Conservation (phyloP, 2,888 invertebrate genomes). For the Leucoptera coffeella region DNA sequence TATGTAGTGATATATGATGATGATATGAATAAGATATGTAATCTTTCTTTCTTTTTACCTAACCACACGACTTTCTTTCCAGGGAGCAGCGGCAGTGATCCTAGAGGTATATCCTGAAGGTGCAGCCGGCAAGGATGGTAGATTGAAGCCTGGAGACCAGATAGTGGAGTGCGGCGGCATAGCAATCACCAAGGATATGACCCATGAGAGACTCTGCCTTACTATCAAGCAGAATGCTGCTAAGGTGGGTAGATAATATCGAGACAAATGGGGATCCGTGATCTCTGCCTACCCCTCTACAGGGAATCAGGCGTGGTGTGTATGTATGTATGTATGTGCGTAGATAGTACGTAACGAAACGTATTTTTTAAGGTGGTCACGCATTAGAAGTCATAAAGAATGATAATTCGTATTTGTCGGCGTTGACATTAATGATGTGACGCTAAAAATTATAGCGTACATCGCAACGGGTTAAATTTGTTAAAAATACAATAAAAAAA, state of each 20-base stretch:
- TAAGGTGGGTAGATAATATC: conserved; percentile 18
- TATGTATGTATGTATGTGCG: not conserved
- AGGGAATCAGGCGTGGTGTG: not conserved
- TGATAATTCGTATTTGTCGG: too few species aligned
- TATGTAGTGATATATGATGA: too few species aligned
- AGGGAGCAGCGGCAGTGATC: conserved; percentile 82
- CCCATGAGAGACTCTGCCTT: conserved; percentile 77
- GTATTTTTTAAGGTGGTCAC: not conserved
- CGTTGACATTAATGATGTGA: too few species aligned
- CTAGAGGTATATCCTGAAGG: conserved; percentile 92
- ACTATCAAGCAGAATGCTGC: conserved; percentile 69
- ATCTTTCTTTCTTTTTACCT: too few species aligned
- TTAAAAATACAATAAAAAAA: too few species aligned
- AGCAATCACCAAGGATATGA: conserved; percentile 75
- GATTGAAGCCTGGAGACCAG: conserved; percentile 88
- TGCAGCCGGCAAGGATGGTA: conserved; percentile 83
- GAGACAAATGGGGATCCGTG: too few species aligned
- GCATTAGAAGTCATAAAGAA: too few species aligned
- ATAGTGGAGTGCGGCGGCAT: conserved; percentile 83
- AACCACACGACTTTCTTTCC: too few species aligned
- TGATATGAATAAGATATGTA: too few species aligned
- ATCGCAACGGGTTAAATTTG: too few species aligned
- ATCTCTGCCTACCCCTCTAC: not conserved
- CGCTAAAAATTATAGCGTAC: too few species aligned
- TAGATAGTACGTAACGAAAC: not conserved